Percentiles rank a stretch among this genome's conserved stretches.
phyloP scores from a whole-genome alignment of 2,797 vertebrate species.

The Pristis pectinata region DNA sequence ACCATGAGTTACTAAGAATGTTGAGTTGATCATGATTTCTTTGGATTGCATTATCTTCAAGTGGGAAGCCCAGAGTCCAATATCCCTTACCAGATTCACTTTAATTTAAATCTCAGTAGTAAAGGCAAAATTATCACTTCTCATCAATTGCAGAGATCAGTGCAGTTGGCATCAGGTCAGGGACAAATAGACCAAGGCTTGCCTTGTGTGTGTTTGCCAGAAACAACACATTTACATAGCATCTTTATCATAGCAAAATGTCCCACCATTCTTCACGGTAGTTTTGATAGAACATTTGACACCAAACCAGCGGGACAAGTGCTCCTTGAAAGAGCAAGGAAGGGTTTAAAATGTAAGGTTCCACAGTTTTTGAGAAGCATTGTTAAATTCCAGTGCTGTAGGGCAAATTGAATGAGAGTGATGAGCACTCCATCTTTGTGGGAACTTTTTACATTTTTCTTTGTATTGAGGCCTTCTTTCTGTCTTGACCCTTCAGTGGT shows the following conservation, averaged over 20 bases:
- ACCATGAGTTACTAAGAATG: background rate
- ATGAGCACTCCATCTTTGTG: background rate
- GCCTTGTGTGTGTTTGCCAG: background rate
- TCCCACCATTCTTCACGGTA: background rate
- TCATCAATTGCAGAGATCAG: background rate
- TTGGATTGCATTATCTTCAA: background rate
- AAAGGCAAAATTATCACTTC: background rate
- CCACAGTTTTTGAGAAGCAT: background rate
- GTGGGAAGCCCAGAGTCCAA: too few species aligned
- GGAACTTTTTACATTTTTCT: background rate
- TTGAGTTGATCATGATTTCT: background rate
- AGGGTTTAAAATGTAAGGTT: background rate
- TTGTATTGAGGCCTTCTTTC: background rate
- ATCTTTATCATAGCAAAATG: background rate
- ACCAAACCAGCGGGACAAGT: background rate
- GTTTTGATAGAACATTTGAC: background rate
- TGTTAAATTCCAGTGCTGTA: background rate
- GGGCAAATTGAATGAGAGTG: background rate
- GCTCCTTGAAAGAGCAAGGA: background rate
- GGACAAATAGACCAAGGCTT: too few species aligned
- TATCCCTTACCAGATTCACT: too few species aligned
- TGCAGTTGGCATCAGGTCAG: background rate
- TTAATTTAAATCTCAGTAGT: too few species aligned
- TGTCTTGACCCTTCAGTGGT: constrained; percentile 35
- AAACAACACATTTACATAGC: background rate